Evolutionary conservation across 2,113 vertebrate genomes (phyloP).

Genomic region (Craseonycteris thonglongyai): DNA sequence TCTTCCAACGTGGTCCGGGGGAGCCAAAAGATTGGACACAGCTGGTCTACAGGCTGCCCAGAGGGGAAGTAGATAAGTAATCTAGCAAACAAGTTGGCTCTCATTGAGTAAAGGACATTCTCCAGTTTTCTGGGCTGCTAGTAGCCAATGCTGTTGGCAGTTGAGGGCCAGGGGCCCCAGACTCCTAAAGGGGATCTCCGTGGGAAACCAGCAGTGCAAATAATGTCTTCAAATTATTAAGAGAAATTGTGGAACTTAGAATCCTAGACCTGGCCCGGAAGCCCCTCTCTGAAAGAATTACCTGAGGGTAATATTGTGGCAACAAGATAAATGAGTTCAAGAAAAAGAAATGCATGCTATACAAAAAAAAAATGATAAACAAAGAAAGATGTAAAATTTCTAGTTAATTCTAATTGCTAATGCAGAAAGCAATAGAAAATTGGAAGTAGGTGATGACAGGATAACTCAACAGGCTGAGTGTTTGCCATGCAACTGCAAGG

Average conservation of each 20-base stretch:
- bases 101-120: neutral
- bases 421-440: neutral
- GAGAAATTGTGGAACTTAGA: neutral
- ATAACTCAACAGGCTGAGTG: too few species aligned
- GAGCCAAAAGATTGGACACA: too few species aligned
- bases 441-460: too few species aligned
- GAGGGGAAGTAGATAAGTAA: neutral
- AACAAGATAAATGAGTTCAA: neutral
- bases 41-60: neutral
- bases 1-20: too few species aligned
- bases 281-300: neutral
- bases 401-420: neutral
- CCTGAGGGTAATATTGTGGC: neutral
- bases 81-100: neutral
- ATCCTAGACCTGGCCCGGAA: neutral
- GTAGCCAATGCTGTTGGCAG: neutral
- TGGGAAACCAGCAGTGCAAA: neutral
- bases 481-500: too few species aligned
- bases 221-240: neutral
- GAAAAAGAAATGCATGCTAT: neutral
- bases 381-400: neutral
- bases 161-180: too few species aligned
- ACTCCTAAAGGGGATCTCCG: neutral
- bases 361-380: neutral
- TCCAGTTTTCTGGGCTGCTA: neutral